Evolutionary conservation across 1,140 invertebrate species (phyloP), one percentile per base, ranked within the genome.

Genomic region (Batillaria attramentaria): DNA sequence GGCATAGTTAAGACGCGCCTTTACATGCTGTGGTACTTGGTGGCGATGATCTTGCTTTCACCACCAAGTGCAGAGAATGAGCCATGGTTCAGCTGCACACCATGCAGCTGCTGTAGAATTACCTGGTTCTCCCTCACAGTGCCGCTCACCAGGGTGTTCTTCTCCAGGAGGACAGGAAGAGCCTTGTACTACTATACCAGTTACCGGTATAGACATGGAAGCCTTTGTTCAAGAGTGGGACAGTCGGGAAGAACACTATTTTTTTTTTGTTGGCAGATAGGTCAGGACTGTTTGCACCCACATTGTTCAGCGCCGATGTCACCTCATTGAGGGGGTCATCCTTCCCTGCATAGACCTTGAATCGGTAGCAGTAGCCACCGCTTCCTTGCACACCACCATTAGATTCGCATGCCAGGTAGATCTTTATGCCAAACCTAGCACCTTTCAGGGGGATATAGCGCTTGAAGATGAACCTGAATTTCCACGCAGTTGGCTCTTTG

Each of bases 1-100:
- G n/a, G n/a, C n/a, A n/a, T n/a, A n/a, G n/a, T n/a, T n/a, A n/a
- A n/a, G n/a, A n/a, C n/a, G n/a, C n/a, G n/a, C n/a, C n/a, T n/a
- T n/a, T n/a, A n/a, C n/a, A n/a, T 78, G 60, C 68, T 72, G 54
- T 78, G 77, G 68, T 78, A 78, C 70, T 72, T 78, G 46, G 68
- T 72, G 50, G 46, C 66, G 43, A 78, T 39, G 41, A 72, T 78
- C 35, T 72, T 72, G 31, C 33, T 39, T 54, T 72, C 68, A 57
- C 77, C 68, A 54, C 68, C 50, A 28, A 78, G 66, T 37, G 66
- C 77, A 72, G 33, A 24, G 20, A 46, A 72, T 33, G 68, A 4
- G 2, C 66, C 68, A 37, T 39, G 41, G 73, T 28, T 46, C 73
- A 39, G 54, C 37, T 39, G 35, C 65, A 3, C 65, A 33, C 65